These are phyloP conservation scores for Macropis europaea DNA, from an alignment of 2,888 invertebrate species.

Conservation along the genomic window DNA sequence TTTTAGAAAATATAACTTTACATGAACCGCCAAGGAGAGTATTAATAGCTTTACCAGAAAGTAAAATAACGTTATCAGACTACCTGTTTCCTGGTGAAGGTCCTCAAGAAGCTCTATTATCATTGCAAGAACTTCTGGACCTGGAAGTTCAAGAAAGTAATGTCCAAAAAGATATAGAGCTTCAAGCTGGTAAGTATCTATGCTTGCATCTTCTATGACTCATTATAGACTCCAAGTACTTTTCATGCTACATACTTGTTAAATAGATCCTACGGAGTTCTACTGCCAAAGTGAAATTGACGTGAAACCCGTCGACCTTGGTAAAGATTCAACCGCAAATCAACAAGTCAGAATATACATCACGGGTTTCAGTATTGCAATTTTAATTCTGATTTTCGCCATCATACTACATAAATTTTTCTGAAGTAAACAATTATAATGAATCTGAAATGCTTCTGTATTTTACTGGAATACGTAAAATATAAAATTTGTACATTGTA, in stretches of 20 bases:
- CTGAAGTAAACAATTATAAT: conserved; percentile 41
- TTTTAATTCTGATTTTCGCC: conserved; percentile 84
- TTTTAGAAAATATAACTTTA: conserved; percentile 87
- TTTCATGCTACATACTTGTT: not conserved
- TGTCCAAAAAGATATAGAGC: conserved; percentile 88
- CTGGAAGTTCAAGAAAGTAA: conserved; percentile 86
- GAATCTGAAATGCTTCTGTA: conserved; percentile 6
- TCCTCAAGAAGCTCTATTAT: conserved; percentile 89
- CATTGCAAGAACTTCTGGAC: conserved; percentile 91
- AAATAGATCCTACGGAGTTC: conserved; percentile 78
- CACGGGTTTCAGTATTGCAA: conserved; percentile 83
- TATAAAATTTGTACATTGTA: conserved; percentile 9
- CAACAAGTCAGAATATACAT: conserved; percentile 83
- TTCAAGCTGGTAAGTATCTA: conserved; percentile 85
- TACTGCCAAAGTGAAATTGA: conserved; percentile 76
- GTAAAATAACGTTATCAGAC: conserved; percentile 89
- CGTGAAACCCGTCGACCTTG: conserved; percentile 81
- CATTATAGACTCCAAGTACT: not conserved
- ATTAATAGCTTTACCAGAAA: conserved; percentile 86
- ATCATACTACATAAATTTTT: conserved; percentile 82
- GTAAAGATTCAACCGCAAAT: conserved; percentile 82
- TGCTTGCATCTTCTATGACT: not conserved
- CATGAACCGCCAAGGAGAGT: conserved; percentile 95
- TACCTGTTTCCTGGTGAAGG: conserved; percentile 96
- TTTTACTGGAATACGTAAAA: conserved; percentile 10